Evolutionary conservation across 2,888 invertebrate species (phyloP).

Genomic region (Hypselothyrea guttata): DNA sequence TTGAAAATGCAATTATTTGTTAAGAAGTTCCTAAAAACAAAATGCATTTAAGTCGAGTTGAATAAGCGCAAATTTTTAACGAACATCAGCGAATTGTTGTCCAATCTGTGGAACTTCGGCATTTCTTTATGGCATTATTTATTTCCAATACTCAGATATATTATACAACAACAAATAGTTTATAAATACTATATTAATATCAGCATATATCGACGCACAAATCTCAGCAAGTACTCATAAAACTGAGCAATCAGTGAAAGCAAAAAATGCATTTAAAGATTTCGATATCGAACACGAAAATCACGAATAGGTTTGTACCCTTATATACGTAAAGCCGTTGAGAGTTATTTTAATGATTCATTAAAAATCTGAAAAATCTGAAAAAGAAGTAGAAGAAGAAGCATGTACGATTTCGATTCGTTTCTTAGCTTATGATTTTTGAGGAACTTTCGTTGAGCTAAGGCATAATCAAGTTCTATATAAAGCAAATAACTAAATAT

Average conservation of each 20-base stretch:
- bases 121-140: constrained; percentile 47
- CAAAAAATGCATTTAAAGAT: constrained; percentile 41
- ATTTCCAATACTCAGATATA: constrained; percentile 25
- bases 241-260: constrained; percentile 10
- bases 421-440: constrained; percentile 17
- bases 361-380: no score
- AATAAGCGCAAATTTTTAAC: constrained; percentile 14
- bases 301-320: constrained; percentile 36
- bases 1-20: constrained; percentile 51
- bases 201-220: constrained; percentile 39
- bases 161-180: not conserved
- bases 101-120: constrained; percentile 47
- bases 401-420: constrained; percentile 3
- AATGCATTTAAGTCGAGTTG: constrained; percentile 57
- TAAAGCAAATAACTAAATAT: constrained; percentile 45
- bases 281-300: constrained; percentile 16
- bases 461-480: constrained; percentile 44
- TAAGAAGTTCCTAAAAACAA: constrained; percentile 68
- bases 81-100: no score
- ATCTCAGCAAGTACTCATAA: constrained; percentile 6
- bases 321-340: constrained; percentile 54
- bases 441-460: constrained; percentile 27
- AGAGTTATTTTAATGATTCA: constrained; percentile 16
- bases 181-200: constrained; percentile 9
- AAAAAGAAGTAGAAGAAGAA: no score